These are phyloP conservation scores for Baccha elongata DNA, from an alignment of 2,888 invertebrate genomes.

Conservation along the genomic window DNA sequence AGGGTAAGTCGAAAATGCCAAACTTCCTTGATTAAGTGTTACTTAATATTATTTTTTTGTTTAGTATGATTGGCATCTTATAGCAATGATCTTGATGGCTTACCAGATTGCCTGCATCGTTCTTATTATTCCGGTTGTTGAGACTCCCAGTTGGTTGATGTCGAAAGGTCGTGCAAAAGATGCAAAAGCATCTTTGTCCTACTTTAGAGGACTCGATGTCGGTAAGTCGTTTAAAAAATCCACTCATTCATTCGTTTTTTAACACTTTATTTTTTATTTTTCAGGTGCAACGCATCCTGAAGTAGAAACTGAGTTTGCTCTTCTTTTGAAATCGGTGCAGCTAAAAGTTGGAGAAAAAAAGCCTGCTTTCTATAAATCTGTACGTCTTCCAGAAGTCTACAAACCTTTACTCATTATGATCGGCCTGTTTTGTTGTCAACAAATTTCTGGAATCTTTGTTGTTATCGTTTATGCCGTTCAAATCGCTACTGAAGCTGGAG, in stretches of 20 bases:
- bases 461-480: conserved; percentile 88
- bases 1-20: conserved; percentile 71
- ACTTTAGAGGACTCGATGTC: conserved; percentile 84
- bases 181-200: conserved; percentile 85
- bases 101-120: conserved; percentile 80
- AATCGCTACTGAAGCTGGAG: conserved; percentile 86
- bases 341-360: conserved; percentile 76
- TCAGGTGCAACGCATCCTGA: conserved; percentile 78
- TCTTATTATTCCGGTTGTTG: conserved; percentile 84
- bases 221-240: conserved; percentile 39
- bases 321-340: conserved; percentile 78
- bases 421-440: conserved; percentile 86
- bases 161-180: conserved; percentile 84
- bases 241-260: too few species aligned
- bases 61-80: conserved; percentile 80
- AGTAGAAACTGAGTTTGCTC: conserved; percentile 77
- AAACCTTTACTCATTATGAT: conserved; percentile 83
- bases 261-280: background rate
- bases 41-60: background rate
- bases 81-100: conserved; percentile 79
- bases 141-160: conserved; percentile 88
- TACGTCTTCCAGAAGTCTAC: conserved; percentile 80
- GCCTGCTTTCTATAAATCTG: conserved; percentile 76
- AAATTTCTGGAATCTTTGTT: conserved; percentile 88
- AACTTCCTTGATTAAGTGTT: background rate